Base-by-base conservation (phyloP, 2,888 invertebrate genomes). In the Eurois occulta region DNA sequence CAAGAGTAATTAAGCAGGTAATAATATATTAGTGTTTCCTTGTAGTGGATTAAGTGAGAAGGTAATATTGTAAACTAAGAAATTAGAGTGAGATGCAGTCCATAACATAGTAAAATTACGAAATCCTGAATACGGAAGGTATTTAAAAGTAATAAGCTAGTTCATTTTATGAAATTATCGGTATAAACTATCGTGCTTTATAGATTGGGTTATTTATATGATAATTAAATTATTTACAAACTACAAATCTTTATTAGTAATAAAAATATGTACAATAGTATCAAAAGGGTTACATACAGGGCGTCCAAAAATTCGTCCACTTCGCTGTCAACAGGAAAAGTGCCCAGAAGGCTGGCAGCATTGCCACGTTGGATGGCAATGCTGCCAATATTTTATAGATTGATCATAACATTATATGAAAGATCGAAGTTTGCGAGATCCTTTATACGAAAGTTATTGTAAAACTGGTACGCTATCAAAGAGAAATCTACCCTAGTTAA, bases 11-110 rank as follows among this genome's bases (percentile, higher is more conserved):
- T 35, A 46, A 69, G 32, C 35, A 43, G 43, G 10, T 41, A 55
- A 80, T 70, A 62, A 80, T 70, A 62, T 55, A 52, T 76, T 76
- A 70, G 66, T 43, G 24, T 76, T 35, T 76, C 62, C 66, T n/a
- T 24, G 28, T 13, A 28, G 35, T 64, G 3, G 60, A 18, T 35
- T 21, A 60, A 13, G 28, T 67, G 32, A 68, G 32, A n/a, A n/a
- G 64, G 60, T 62, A 2, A 55, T 68, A 55, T 58, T 28, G 35
- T 35, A 48, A 75, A 55, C 11, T 64, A 60, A 77, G 24, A 18
- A 38, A 78, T 55, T 38, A 46, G 72, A 13, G 72, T 13, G 10
- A 60, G n/a, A 11, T 55, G 55, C 13, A 55, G 60, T 58, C 28
- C 16, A 10, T 35, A 62, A 21, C 1, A 35, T 24, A 38, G 24